These are phyloP conservation scores for Fragum whitleyi DNA, from an alignment of 2,888 invertebrate genomes.

Conservation along the genomic window DNA sequence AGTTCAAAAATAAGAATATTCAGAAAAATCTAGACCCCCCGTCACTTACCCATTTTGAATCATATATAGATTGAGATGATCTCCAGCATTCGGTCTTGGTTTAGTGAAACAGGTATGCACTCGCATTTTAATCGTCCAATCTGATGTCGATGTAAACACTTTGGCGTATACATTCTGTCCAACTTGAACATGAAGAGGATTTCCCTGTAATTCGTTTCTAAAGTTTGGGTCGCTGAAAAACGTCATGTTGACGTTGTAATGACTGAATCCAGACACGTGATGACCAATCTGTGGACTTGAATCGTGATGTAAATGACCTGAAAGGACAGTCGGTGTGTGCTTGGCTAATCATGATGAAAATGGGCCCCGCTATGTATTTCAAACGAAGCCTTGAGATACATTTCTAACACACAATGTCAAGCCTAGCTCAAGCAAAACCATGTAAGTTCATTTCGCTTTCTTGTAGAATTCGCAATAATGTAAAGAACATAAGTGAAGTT, in stretches of 20 bases:
- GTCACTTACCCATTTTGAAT: conserved; percentile 57
- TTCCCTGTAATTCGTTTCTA: conserved; percentile 37
- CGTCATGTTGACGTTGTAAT: conserved; percentile 53
- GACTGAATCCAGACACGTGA: conserved; percentile 31
- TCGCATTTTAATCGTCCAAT: conserved; percentile 56
- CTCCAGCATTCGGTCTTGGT: conserved; percentile 33
- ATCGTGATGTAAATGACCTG: conserved; percentile 51
- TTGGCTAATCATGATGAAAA: neutral
- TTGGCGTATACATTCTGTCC: conserved; percentile 56
- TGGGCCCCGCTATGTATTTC: no score
- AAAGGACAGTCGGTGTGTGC: no score
- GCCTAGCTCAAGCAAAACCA: no score
- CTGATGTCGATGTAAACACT: conserved; percentile 47
- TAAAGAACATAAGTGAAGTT: no score
- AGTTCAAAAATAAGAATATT: no score
- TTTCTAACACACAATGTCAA: no score
- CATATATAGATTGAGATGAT: conserved; percentile 34
- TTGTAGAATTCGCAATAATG: no score
- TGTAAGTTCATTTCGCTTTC: no score
- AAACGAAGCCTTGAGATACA: no score
- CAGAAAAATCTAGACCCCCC: no score
- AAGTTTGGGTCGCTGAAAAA: conserved; percentile 60
- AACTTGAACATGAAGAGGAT: conserved; percentile 52
- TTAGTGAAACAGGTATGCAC: conserved; percentile 58
- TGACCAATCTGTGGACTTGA: conserved; percentile 14